Base-by-base conservation (phyloP, 2,113 vertebrate genomes). In the Arvicanthis niloticus region DNA sequence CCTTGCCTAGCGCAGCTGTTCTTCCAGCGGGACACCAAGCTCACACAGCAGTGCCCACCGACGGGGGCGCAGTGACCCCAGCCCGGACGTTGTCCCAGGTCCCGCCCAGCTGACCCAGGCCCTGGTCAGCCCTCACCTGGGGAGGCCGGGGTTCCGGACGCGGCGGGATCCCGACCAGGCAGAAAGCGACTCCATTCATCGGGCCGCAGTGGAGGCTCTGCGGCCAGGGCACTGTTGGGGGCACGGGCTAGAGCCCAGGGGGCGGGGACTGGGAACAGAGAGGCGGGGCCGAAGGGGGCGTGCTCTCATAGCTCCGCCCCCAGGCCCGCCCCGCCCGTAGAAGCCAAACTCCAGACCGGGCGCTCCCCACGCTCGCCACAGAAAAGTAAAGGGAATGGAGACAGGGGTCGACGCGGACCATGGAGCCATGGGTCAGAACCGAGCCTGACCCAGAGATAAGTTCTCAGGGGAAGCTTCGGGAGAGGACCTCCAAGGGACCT, bases 101-200 rank as follows among this genome's bases (percentile, higher is more conserved):
- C 51, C 86, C 17, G 58, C 65, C 92, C 42, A 88, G 53, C 65
- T 73, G 9, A 75, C 89, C 86, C 78, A 60, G n/a, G 93, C n/a
- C 58, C 76, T 15, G 91, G 31, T 68, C 67, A 53, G 56, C 76
- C 93, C 98, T 98, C 97, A 98, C 98, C 98, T 97, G 97, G 34
- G 97, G 91, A 91, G 97, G 98, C 96, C 97, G 97, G 98, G 98
- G 94, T 73, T 99, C 99, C 93, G 99, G 95, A 97, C 99, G 98
- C 97, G 99, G 99, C 86, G 99, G 99, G 98, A 99, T 99, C 99
- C 99, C 99, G 99, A 99, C 99, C 98, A 99, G 99, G 99, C 99
- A 99, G 98, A 99, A 99, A 92, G 99, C 99, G 99, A 99, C 99
- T 99, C 99, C 99, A 99, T 99, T 99, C 99, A 99, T 99, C 99